These are phyloP conservation scores for Alethe diademata DNA, from an alignment of 2,113 vertebrate genomes.

Conservation along the genomic window DNA sequence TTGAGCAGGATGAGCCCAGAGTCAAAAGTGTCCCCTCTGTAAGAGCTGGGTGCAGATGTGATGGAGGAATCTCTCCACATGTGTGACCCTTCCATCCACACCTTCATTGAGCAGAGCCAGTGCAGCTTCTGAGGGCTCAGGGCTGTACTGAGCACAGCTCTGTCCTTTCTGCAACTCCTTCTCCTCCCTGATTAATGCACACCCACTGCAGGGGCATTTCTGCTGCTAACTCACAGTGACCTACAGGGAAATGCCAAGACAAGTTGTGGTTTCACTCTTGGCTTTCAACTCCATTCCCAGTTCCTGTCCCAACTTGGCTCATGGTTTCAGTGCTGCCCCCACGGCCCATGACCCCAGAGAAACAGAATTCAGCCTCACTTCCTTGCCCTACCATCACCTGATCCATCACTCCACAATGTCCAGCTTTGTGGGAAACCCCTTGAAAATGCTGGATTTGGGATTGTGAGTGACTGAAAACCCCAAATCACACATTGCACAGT, in stretches of 20 bases:
- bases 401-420: rapidly evolving
- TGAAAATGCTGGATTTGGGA: not conserved
- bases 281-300: not conserved
- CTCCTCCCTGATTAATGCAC: not conserved
- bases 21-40: not conserved
- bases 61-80: not conserved
- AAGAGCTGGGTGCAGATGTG: not conserved
- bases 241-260: not conserved
- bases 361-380: not conserved
- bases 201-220: not conserved
- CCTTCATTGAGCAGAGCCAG: not conserved
- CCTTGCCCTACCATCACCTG: not conserved
- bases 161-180: not conserved
- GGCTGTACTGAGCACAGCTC: not conserved
- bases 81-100: not conserved
- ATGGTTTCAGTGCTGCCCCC: not conserved
- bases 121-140: not conserved
- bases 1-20: not conserved
- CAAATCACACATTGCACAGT: rapidly evolving
- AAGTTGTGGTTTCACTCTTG: not conserved
- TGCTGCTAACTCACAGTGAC: not conserved
- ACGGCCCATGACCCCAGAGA: not conserved
- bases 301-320: not conserved
- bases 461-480: not conserved
- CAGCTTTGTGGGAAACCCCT: not conserved